phyloP scores from a whole-genome alignment of 1,140 invertebrate genomes.

The Metopolophium dirhodum region DNA sequence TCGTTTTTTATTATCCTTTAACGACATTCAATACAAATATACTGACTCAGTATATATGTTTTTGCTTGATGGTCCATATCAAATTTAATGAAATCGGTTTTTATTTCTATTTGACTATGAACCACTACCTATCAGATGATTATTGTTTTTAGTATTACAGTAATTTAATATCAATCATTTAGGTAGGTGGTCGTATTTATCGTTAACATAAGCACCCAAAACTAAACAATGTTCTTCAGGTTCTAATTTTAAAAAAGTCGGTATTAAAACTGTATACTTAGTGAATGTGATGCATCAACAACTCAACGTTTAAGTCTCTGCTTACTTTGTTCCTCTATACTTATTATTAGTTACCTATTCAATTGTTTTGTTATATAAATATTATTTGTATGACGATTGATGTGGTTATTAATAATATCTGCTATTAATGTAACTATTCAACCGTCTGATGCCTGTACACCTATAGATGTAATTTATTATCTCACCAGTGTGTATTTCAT shows the following conservation, averaged over 20 bases:
- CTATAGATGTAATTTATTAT: constrained; percentile 1
- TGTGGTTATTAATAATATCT: neutral
- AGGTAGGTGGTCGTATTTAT: neutral
- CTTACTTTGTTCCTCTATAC: neutral
- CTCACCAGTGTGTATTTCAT: neutral
- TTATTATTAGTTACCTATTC: neutral
- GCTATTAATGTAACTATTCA: neutral
- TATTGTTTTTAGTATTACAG: neutral
- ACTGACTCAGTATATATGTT: neutral
- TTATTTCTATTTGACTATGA: neutral
- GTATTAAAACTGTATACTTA: neutral
- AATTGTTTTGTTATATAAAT: neutral
- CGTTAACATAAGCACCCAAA: neutral
- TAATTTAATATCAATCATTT: neutral
- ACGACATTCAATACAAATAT: neutral
- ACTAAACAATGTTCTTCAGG: neutral
- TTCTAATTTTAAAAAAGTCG: neutral
- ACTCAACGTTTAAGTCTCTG: constrained; percentile 21
- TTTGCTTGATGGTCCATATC: neutral
- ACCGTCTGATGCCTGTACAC: neutral
- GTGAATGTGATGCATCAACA: neutral
- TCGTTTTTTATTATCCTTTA: neutral
- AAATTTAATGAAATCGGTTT: neutral
- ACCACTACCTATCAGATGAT: neutral
- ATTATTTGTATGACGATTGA: neutral